phyloP scores from a whole-genome alignment of 1,140 invertebrate genomes.

The Delia radicum region DNA sequence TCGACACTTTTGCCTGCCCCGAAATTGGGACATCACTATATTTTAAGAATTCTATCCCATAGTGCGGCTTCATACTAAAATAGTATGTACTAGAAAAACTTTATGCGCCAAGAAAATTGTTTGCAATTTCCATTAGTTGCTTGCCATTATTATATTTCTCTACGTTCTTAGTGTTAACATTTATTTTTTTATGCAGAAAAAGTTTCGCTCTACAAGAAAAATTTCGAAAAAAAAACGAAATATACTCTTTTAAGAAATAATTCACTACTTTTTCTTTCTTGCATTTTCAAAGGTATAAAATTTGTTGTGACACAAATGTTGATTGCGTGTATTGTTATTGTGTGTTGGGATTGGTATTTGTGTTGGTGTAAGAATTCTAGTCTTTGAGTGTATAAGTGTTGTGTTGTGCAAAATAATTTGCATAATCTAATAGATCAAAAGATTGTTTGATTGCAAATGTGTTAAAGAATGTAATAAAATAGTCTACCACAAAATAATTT shows the following conservation, averaged over 20 bases:
- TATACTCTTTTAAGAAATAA: background rate
- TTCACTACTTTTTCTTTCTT: background rate
- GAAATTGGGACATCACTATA: too few species aligned
- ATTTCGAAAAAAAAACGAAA: background rate
- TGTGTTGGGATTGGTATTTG: background rate
- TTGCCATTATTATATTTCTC: slow-evolving; percentile 8
- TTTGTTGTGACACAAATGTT: slow-evolving; percentile 18
- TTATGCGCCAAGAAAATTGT: slow-evolving; percentile 2
- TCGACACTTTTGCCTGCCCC: too few species aligned
- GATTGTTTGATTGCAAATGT: slow-evolving; percentile 8
- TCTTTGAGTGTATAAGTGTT: background rate
- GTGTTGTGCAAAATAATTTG: background rate
- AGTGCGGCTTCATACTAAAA: too few species aligned
- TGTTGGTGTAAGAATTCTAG: background rate
- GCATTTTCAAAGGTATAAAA: background rate
- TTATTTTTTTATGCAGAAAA: background rate
- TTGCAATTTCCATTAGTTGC: slow-evolving; percentile 22
- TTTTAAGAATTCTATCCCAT: too few species aligned
- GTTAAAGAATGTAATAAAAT: background rate
- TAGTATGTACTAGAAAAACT: background rate
- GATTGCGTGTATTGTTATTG: slow-evolving; percentile 7
- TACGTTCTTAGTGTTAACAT: too few species aligned
- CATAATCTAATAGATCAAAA: slow-evolving; percentile 15
- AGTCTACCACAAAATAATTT: background rate
- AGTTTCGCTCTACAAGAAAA: background rate